phyloP scores from a whole-genome alignment of 2,113 vertebrate species.

The Panthera uncia region DNA sequence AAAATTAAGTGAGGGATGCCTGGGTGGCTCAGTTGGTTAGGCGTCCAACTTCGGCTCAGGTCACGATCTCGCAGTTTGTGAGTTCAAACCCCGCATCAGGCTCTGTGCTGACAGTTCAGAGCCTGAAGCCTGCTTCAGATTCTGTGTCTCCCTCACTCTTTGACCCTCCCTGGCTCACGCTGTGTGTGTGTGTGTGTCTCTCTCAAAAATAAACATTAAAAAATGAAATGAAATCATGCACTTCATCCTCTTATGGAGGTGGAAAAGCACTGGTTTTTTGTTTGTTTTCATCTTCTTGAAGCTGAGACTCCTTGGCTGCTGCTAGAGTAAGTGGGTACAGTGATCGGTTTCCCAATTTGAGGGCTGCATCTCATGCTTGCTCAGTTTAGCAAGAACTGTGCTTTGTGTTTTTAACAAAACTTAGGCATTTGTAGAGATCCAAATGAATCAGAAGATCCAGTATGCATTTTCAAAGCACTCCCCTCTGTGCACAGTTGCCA shows the following conservation, averaged over 20 bases:
- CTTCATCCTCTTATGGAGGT: not conserved
- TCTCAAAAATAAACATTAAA: not conserved
- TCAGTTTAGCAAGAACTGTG: conserved; percentile 4
- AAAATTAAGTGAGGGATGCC: not conserved
- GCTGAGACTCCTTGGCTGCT: not conserved
- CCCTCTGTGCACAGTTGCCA: accelerated
- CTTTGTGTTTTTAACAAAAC: conserved; percentile 13
- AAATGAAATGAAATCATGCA: not conserved
- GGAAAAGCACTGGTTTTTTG: not conserved
- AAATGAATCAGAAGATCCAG: conserved; percentile 41
- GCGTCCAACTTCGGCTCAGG: too few relatives aligned
- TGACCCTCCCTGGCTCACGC: too few relatives aligned
- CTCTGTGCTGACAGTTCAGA: too few relatives aligned
- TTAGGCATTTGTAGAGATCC: not conserved
- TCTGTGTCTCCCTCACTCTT: too few relatives aligned
- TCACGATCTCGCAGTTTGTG: too few relatives aligned
- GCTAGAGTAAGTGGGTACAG: not conserved
- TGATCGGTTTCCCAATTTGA: not conserved
- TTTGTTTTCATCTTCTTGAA: not conserved
- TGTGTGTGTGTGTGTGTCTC: too few relatives aligned
- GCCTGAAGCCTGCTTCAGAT: too few relatives aligned
- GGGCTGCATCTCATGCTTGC: not conserved
- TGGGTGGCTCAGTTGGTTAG: too few relatives aligned
- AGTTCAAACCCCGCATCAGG: too few relatives aligned
- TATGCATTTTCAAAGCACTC: not conserved